Percentiles rank a stretch among this genome's conserved stretches.
Conservation (phyloP, 1,140 invertebrate species). For the Maniola jurtina region DNA sequence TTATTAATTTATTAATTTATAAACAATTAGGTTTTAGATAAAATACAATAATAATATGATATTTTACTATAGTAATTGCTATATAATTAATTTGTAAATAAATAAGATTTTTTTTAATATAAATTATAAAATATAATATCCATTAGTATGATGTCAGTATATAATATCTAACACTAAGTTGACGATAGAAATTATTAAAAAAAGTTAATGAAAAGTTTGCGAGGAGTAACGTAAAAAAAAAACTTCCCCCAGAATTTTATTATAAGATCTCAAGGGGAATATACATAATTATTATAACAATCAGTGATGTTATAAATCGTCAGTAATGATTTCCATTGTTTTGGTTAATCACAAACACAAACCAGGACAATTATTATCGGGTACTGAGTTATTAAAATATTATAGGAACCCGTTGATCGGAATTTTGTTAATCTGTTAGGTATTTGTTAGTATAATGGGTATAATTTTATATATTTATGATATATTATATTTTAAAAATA, state of each 20-base stretch:
- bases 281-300: not conserved
- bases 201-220: no score
- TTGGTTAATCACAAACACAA: constrained; percentile 54
- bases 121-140: no score
- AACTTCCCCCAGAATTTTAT: no score
- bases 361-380: constrained; percentile 20
- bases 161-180: no score
- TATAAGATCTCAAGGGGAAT: no score
- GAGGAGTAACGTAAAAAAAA: no score
- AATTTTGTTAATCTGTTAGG: constrained; percentile 26
- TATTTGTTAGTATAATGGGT: not conserved
- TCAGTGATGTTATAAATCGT: constrained; percentile 17
- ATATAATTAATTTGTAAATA: no score
- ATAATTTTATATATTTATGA: not conserved
- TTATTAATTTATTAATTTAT: not conserved
- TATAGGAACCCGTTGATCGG: not conserved
- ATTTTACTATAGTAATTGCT: no score
- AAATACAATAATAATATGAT: no score
- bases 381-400: constrained; percentile 30
- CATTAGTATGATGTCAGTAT: no score
- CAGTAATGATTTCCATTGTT: constrained; percentile 13
- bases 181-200: no score
- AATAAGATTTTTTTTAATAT: no score
- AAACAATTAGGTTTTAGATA: not conserved
- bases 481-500: constrained; percentile 4